Evolutionary conservation across 2,797 vertebrate species (phyloP).

Genomic region (Halcyon badia): DNA sequence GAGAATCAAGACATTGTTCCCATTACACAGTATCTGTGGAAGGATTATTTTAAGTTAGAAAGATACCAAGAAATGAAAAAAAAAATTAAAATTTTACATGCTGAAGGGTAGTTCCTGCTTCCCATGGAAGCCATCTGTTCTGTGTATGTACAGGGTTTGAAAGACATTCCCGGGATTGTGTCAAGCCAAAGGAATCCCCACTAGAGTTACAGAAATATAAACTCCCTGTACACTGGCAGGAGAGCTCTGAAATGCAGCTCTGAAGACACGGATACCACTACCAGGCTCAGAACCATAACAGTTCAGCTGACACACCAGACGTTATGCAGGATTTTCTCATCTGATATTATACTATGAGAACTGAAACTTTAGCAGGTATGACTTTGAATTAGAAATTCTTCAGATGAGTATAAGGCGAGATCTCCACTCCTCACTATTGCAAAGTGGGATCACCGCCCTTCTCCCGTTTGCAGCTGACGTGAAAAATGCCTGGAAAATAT

Average conservation of each 20-base stretch:
- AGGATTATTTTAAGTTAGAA: conserved; percentile 23
- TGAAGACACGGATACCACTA: not conserved
- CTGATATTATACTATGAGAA: conserved; percentile 54
- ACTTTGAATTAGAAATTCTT: conserved; percentile 43
- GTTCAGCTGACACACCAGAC: conserved; percentile 36
- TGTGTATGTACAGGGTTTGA: conserved; percentile 45
- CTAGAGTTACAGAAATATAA: conserved; percentile 71
- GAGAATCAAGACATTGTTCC: conserved; percentile 10
- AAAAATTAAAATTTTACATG: not conserved
- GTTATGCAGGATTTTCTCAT: conserved; percentile 29
- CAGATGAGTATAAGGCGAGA: not conserved
- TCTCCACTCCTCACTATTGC: not conserved
- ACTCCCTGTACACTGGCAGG: conserved; percentile 16
- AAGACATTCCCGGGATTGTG: conserved; percentile 65
- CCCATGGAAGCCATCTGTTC: conserved; percentile 68
- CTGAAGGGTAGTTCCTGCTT: conserved; percentile 59
- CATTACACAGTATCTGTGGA: not conserved
- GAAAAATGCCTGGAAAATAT: conserved; percentile 60
- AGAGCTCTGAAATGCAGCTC: conserved; percentile 16
- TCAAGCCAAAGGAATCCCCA: conserved; percentile 72
- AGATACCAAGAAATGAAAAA: not conserved
- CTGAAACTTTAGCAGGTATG: conserved; percentile 45
- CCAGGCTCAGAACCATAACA: not conserved
- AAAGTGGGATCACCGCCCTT: conserved; percentile 18
- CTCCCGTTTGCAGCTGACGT: conserved; percentile 35